These are phyloP conservation scores for Larimichthys polyactis DNA, from an alignment of 2,113 vertebrate species.

Conservation along the genomic window DNA sequence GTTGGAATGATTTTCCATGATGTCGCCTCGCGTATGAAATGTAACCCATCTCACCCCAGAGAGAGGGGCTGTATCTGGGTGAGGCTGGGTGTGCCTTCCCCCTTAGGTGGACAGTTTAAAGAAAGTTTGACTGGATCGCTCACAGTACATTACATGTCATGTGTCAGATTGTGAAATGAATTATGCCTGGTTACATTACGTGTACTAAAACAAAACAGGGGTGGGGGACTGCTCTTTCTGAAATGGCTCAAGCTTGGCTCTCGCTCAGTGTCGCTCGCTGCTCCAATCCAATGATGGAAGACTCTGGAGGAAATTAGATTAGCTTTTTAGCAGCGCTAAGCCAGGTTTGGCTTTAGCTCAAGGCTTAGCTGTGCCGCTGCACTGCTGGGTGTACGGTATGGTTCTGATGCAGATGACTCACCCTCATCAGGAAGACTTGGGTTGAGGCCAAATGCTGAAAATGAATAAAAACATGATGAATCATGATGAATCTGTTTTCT, in stretches of 20 bases:
- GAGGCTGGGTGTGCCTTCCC: not conserved
- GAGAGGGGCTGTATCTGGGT: slow-evolving; percentile 1
- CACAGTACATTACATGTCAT: not conserved
- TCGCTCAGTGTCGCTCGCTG: not conserved
- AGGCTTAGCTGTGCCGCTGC: not conserved
- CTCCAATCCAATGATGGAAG: slow-evolving; percentile 28
- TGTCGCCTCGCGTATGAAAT: not conserved
- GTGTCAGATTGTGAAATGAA: slow-evolving; percentile 12
- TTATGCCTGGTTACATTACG: not conserved
- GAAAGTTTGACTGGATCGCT: not conserved
- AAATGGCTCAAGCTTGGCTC: slow-evolving; percentile 7
- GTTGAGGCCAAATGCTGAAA: slow-evolving; percentile 3
- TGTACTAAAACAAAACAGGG: not conserved
- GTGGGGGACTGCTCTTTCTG: not conserved
- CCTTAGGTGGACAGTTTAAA: not conserved
- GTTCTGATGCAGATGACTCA: slow-evolving; percentile 30
- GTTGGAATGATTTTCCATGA: not conserved
- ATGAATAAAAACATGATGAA: slow-evolving; percentile 20
- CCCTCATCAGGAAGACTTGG: slow-evolving; percentile 16
- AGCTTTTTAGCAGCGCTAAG: slow-evolving; percentile 20
- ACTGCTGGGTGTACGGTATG: not conserved
- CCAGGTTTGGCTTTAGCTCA: not conserved
- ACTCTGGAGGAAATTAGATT: slow-evolving; percentile 39
- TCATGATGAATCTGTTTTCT: not conserved
- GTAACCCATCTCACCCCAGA: not conserved